phyloP scores from a whole-genome alignment of 2,797 vertebrate genomes.

The Scolopax bukidnonensis region DNA sequence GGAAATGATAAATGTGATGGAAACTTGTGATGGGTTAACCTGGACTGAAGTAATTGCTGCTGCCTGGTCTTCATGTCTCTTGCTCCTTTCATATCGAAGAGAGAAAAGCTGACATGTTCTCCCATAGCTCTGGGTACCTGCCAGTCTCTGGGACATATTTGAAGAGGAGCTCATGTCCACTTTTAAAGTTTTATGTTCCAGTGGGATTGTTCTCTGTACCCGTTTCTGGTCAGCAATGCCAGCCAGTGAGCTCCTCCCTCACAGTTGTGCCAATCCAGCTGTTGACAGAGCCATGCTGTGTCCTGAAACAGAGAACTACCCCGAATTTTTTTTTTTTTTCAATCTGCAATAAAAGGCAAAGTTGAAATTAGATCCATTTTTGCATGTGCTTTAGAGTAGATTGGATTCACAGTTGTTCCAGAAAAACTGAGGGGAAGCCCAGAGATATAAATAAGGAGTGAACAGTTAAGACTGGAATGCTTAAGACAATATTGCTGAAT shows the following conservation, averaged over 20 bases:
- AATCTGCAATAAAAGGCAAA: background rate
- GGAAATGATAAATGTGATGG: background rate
- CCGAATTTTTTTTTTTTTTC: background rate
- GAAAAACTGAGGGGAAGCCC: background rate
- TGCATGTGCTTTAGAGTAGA: background rate
- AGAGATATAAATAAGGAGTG: background rate
- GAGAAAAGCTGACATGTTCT: background rate
- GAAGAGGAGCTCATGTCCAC: background rate
- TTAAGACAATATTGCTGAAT: conserved; percentile 2
- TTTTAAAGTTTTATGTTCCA: background rate
- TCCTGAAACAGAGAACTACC: background rate
- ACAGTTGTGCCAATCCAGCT: background rate
- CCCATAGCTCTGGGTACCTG: background rate
- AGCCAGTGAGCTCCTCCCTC: background rate
- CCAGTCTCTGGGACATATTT: background rate
- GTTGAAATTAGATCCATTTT: background rate
- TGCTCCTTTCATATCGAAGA: background rate
- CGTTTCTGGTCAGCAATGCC: background rate
- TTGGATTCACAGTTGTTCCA: background rate
- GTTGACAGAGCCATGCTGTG: background rate
- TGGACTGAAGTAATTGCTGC: background rate
- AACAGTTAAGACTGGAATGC: background rate
- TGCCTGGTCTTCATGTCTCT: background rate
- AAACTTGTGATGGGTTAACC: background rate
- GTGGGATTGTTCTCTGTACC: background rate